Base-by-base conservation (phyloP, 2,113 vertebrate genomes). In the Polypterus senegalus region DNA sequence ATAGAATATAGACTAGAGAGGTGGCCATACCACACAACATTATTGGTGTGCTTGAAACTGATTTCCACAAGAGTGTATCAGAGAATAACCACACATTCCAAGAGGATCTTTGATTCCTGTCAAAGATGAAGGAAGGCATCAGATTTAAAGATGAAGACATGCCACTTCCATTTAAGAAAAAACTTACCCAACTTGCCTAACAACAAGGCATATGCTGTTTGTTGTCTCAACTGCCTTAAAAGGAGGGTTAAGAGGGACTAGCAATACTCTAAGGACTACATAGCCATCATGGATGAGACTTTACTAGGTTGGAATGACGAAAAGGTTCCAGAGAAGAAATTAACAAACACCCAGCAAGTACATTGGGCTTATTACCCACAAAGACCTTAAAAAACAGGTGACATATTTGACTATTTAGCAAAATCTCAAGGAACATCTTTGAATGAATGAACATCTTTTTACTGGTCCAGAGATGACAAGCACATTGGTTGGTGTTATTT, bases 231-330 rank as follows among this genome's bases (percentile, higher is more conserved):
- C 6, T 65, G 65, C 51, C 48, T 70, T 6, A 63, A 67, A 52
- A 64, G 46, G 5, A 59, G n/a, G 10, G 5, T 63, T 45, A 9
- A 63, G 46, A 48, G 54, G 47, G 54, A 59, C 61, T 5, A 69
- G 4, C 51, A 57, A 6, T 71, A 68, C 55, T 57, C 11, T 48
- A 61, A 63, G 44, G 61, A 68, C n/a, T n/a, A n/a, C n/a, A n/a
- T n/a, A n/a, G n/a, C n/a, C n/a, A 66, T 71, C 8, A 64, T 65
- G 70, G 46, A 63, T 2, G 62, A 69, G 4, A 62, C 9, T 1
- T 62, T 70, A 57, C 3, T 56, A 4, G 1, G 47, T 48, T 45
- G 45, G 52, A 65, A 70, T 65, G 65, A 59, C 11, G 59, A 62
- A n/a, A 70, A 53, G 57, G 61, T 65, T 4, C 52, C 64, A 43